Evolutionary conservation across 2,113 vertebrate genomes (phyloP).

Genomic region (Caranx ignobilis): DNA sequence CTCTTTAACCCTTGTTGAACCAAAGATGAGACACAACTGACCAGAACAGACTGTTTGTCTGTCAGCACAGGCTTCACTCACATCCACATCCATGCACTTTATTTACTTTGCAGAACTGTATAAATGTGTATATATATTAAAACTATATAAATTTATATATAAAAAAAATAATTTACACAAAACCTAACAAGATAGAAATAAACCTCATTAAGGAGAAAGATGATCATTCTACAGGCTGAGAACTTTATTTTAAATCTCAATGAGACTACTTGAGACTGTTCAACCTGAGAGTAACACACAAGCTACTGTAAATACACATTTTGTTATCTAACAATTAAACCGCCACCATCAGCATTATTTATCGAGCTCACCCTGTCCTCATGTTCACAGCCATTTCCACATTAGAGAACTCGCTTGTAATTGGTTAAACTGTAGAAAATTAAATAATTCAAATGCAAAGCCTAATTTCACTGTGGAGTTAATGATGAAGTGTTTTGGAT

Average conservation of each 20-base stretch:
- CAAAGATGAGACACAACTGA: constrained; percentile 25
- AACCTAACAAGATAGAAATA: background rate
- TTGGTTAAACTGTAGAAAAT: background rate
- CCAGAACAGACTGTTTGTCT: background rate
- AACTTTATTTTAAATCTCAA: background rate
- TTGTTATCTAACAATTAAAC: background rate
- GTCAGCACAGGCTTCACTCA: background rate
- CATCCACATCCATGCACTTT: no score
- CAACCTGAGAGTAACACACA: background rate
- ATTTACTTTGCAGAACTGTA: no score
- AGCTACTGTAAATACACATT: background rate
- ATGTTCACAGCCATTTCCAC: background rate
- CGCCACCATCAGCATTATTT: background rate
- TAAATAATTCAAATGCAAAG: no score
- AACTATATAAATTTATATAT: no score
- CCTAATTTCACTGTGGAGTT: background rate
- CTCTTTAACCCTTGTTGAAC: constrained; percentile 69
- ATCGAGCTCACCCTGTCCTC: background rate
- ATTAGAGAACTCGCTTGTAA: background rate
- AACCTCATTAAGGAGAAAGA: background rate
- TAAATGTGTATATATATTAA: no score
- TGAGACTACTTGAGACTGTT: background rate
- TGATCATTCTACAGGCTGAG: background rate
- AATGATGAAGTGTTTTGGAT: background rate
- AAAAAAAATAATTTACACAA: no score